Conservation (phyloP, 2,797 vertebrate species). For the Varecia variegata region DNA sequence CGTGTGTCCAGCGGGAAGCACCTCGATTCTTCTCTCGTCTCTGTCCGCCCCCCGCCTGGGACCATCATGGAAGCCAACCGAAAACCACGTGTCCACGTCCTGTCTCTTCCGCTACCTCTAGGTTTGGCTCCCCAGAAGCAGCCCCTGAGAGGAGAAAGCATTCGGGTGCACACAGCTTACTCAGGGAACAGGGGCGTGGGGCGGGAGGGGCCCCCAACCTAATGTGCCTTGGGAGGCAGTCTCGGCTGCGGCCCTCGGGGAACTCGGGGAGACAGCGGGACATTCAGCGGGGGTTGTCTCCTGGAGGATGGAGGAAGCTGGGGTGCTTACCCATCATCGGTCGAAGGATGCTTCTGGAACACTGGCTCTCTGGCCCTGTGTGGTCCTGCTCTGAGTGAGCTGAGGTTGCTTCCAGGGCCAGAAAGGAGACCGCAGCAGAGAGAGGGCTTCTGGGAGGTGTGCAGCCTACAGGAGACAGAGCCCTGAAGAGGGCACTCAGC, state of each 20-base stretch:
- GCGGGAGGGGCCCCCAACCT: background rate
- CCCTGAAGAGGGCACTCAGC: background rate
- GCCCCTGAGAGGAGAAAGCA: background rate
- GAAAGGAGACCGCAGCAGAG: background rate
- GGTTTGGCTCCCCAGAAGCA: background rate
- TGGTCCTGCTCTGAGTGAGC: background rate
- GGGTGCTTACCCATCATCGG: background rate
- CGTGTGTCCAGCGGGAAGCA: accelerated
- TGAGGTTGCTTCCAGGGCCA: background rate
- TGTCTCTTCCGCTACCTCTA: accelerated
- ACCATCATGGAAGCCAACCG: accelerated
- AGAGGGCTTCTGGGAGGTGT: background rate
- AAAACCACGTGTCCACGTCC: accelerated
- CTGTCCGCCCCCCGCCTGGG: no score
- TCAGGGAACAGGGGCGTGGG: background rate
- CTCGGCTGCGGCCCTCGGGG: accelerated
- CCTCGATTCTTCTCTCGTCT: no score
- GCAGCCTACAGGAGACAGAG: background rate
- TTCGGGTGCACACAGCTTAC: accelerated
- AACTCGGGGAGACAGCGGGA: accelerated
- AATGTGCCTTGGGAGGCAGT: accelerated
- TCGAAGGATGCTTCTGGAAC: background rate
- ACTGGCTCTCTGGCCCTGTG: no score
- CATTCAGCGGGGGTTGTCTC: accelerated
- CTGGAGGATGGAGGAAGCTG: background rate